Conservation (phyloP, 1,140 invertebrate genomes). For the Sweltsa coloradensis region DNA sequence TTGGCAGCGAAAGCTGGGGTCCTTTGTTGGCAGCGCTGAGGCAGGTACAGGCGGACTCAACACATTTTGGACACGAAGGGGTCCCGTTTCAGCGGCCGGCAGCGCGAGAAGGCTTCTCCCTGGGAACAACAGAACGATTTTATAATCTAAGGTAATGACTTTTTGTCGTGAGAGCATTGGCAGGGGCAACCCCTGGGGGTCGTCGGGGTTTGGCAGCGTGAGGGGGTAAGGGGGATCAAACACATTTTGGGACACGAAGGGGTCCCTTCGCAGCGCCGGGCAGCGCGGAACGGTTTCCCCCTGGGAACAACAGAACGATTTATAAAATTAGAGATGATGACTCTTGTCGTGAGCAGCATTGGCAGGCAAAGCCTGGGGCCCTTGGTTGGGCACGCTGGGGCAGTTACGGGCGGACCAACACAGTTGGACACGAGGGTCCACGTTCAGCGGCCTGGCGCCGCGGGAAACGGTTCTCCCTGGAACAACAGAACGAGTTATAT, state of each 20-base stretch:
- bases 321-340: too few relatives aligned
- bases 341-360: constrained; percentile 47
- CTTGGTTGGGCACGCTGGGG: constrained; percentile 21
- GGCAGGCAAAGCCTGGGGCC: constrained; percentile 41
- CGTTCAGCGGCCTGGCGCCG: constrained; percentile 43
- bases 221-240: too few relatives aligned
- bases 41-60: constrained; percentile 61
- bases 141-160: neutral
- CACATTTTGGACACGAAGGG: constrained; percentile 52
- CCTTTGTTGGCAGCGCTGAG: constrained; percentile 19
- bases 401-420: constrained; percentile 57
- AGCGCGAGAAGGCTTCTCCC: constrained; percentile 45
- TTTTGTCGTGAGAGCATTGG: too few relatives aligned
- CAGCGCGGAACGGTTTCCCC: too few relatives aligned
- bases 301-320: too few relatives aligned
- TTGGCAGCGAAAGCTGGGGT: constrained; percentile 48
- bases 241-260: too few relatives aligned
- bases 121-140: constrained; percentile 22
- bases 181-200: too few relatives aligned
- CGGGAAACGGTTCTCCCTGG: constrained; percentile 43
- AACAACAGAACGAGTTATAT: constrained; percentile 10
- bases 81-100: constrained; percentile 43
- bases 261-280: too few relatives aligned
- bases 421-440: constrained; percentile 58
- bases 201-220: too few relatives aligned